phyloP scores from a whole-genome alignment of 2,888 invertebrate genomes.

The Athripsodes cinereus region DNA sequence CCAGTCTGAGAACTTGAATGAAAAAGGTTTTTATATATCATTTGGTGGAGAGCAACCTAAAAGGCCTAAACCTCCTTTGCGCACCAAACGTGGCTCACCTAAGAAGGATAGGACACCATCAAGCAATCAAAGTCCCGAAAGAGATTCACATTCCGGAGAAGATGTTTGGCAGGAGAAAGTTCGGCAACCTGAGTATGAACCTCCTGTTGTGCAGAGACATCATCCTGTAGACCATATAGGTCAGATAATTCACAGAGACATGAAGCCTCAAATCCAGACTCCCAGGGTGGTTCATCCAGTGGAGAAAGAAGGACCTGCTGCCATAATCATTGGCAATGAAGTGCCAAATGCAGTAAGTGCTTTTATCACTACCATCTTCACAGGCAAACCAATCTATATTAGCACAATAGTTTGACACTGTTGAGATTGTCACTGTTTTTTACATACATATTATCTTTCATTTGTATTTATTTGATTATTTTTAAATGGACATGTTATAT shows the following conservation, averaged over 20 bases:
- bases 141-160: slow-evolving; percentile 31
- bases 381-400: background rate
- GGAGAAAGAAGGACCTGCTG: slow-evolving; percentile 41
- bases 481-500: too few relatives aligned
- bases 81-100: slow-evolving; percentile 69
- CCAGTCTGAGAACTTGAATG: slow-evolving; percentile 46
- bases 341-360: slow-evolving; percentile 56
- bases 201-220: slow-evolving; percentile 19
- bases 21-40: slow-evolving; percentile 90
- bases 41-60: slow-evolving; percentile 86
- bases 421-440: too few relatives aligned
- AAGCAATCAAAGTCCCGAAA: slow-evolving; percentile 27
- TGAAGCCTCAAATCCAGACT: slow-evolving; percentile 8
- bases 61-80: slow-evolving; percentile 80
- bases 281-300: slow-evolving; percentile 29
- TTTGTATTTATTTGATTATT: too few relatives aligned
- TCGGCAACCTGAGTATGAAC: slow-evolving; percentile 29
- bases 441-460: too few relatives aligned
- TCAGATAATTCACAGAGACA: slow-evolving; percentile 25
- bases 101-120: slow-evolving; percentile 56
- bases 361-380: slow-evolving; percentile 23
- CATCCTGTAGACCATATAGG: slow-evolving; percentile 18
- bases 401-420: too few relatives aligned
- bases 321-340: slow-evolving; percentile 64
- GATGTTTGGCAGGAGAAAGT: slow-evolving; percentile 31